These are phyloP conservation scores for Lethrus apterus DNA, from an alignment of 1,140 invertebrate species.

Conservation along the genomic window DNA sequence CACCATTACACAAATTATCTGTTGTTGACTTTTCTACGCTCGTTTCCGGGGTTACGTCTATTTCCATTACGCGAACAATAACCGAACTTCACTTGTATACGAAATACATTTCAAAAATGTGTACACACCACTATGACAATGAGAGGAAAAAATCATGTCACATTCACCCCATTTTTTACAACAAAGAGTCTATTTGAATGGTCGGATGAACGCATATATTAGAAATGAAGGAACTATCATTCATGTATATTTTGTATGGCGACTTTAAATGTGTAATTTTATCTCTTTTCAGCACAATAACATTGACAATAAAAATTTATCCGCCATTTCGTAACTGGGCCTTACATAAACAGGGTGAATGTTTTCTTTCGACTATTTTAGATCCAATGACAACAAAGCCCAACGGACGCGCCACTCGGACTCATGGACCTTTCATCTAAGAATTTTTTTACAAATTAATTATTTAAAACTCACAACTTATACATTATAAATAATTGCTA, in stretches of 20 bases:
- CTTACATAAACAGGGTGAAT: constrained; percentile 33
- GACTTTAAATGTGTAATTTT: background rate
- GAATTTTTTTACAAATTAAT: too few species aligned
- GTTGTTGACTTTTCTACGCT: constrained; percentile 23
- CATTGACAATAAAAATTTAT: constrained; percentile 34
- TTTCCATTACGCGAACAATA: constrained; percentile 36
- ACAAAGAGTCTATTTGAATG: background rate
- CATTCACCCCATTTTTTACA: constrained; percentile 25
- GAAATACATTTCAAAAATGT: constrained; percentile 5
- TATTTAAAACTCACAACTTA: too few species aligned
- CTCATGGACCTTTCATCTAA: too few species aligned
- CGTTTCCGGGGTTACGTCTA: constrained; percentile 37
- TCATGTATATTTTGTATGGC: constrained; percentile 16
- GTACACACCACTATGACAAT: constrained; percentile 3
- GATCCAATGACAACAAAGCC: too few species aligned
- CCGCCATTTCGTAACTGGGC: constrained; percentile 39
- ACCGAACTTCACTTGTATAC: constrained; percentile 1
- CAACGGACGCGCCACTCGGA: too few species aligned
- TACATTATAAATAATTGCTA: too few species aligned
- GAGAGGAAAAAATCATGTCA: constrained; percentile 9
- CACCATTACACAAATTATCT: constrained; percentile 27
- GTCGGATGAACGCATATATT: background rate
- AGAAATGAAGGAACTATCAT: constrained; percentile 4
- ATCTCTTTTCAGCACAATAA: constrained; percentile 18
- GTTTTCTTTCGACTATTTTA: constrained; percentile 11